Conservation (phyloP, 2,888 invertebrate species). For the Pogonocherus hispidulus region DNA sequence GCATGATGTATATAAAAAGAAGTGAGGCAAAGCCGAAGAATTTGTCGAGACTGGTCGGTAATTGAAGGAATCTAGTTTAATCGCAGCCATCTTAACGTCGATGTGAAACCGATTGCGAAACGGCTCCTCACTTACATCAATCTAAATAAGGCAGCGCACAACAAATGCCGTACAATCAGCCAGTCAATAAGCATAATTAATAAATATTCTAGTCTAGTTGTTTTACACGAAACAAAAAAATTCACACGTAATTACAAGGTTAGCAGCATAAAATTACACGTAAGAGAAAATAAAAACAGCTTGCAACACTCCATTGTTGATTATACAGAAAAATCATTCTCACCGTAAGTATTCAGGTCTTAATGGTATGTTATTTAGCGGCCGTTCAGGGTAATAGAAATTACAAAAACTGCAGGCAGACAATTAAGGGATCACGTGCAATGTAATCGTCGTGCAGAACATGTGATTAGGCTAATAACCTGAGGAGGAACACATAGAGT, state of each 20-base stretch:
- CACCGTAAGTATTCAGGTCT: conserved; percentile 39
- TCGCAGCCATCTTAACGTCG: neutral
- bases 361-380: conserved; percentile 47
- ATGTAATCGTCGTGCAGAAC: conserved; percentile 62
- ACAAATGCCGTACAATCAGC: conserved; percentile 14
- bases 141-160: conserved; percentile 18
- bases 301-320: conserved; percentile 37
- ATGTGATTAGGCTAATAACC: conserved; percentile 61
- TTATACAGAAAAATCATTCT: conserved; percentile 40
- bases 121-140: conserved; percentile 11
- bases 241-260: conserved; percentile 36
- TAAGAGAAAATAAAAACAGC: conserved; percentile 27
- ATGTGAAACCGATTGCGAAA: conserved; percentile 29
- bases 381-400: conserved; percentile 57
- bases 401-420: conserved; percentile 55
- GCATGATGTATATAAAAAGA: neutral
- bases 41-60: neutral
- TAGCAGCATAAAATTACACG: conserved; percentile 29
- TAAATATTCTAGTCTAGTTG: conserved; percentile 35
- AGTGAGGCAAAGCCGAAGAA: neutral
- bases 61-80: neutral
- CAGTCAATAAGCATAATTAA: conserved; percentile 30
- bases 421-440: conserved; percentile 63
- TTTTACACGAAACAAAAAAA: conserved; percentile 31
- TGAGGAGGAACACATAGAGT: conserved; percentile 16